phyloP scores from a whole-genome alignment of 2,113 vertebrate species.

The Genyomyrus donnyi region DNA sequence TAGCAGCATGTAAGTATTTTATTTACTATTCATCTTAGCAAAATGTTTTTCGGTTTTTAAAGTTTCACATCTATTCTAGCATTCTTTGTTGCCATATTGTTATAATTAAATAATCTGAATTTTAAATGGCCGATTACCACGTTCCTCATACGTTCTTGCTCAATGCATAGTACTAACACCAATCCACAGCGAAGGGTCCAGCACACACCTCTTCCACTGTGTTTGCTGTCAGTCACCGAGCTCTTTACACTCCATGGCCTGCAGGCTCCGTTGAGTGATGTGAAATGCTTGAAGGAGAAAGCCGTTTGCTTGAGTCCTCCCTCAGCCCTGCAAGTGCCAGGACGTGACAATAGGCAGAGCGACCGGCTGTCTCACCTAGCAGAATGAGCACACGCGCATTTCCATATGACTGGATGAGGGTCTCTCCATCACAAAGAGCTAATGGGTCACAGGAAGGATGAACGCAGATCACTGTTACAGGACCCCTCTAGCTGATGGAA shows the following conservation, averaged over 20 bases:
- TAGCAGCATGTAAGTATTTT: background rate
- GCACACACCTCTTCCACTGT: background rate
- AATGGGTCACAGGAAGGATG: background rate
- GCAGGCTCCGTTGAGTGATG: background rate
- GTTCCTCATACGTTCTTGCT: background rate
- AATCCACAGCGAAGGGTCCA: background rate
- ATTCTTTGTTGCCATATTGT: background rate
- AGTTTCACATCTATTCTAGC: background rate
- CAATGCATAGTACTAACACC: background rate
- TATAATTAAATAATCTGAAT: background rate
- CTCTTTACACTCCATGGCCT: background rate
- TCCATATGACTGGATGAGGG: background rate
- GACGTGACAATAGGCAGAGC: background rate
- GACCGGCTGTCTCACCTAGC: background rate
- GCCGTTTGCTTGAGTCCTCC: background rate
- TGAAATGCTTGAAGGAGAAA: background rate
- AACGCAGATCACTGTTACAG: background rate
- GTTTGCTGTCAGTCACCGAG: background rate
- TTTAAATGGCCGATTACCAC: background rate
- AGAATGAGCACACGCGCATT: background rate
- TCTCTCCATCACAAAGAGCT: background rate
- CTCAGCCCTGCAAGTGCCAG: background rate
- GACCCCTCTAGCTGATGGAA: background rate
- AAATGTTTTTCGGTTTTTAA: background rate
- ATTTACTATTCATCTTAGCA: background rate